Evolutionary conservation across 2,797 vertebrate species (phyloP).

Genomic region (Gambelia wislizenii): DNA sequence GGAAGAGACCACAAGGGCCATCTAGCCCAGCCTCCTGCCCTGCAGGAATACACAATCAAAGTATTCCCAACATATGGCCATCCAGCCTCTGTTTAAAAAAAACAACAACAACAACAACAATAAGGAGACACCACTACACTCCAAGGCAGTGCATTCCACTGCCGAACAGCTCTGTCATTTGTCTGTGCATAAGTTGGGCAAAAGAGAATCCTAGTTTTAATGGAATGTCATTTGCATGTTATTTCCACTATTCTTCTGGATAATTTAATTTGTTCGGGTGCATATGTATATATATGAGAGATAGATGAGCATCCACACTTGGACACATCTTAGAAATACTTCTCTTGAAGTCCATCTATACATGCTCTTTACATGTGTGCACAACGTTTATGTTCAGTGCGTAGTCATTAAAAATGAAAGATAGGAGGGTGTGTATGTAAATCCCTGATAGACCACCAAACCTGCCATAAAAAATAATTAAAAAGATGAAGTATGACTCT

Average conservation of each 20-base stretch:
- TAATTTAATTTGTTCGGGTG: conserved; percentile 67
- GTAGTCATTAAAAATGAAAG: conserved; percentile 37
- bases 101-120: no score
- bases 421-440: conserved; percentile 49
- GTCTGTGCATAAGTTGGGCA: conserved; percentile 43
- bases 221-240: conserved; percentile 57
- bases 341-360: conserved; percentile 56
- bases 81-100: no score
- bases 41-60: no score
- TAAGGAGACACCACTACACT: no score
- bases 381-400: neutral
- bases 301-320: neutral
- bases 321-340: conserved; percentile 35
- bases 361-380: conserved; percentile 40
- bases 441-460: conserved; percentile 43
- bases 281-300: conserved; percentile 49
- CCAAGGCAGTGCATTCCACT: no score
- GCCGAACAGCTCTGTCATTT: no score
- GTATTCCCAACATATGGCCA: no score
- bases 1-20: no score
- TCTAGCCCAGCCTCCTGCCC: no score
- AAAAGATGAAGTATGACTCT: conserved; percentile 63
- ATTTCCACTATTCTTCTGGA: conserved; percentile 61
- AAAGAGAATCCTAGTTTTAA: conserved; percentile 37
- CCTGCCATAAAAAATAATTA: conserved; percentile 57